Conservation (phyloP, 2,888 invertebrate species). For the Dryobota labecula region DNA sequence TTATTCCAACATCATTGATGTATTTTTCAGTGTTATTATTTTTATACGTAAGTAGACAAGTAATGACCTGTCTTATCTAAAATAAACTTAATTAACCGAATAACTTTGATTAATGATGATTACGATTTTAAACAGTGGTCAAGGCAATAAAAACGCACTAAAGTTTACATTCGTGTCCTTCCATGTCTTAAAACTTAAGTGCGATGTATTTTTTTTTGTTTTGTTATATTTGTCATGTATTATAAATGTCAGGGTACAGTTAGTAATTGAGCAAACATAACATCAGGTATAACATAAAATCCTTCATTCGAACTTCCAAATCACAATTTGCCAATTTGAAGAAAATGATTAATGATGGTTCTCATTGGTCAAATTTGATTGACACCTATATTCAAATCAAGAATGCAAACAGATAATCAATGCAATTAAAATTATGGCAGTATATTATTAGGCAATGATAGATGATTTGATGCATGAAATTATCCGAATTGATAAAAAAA, state of each 20-base stretch:
- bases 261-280: slow-evolving; percentile 15
- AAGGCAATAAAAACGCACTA: slow-evolving; percentile 6
- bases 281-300: background rate
- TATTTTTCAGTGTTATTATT: background rate
- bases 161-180: slow-evolving; percentile 13
- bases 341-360: slow-evolving; percentile 19
- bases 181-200: slow-evolving; percentile 7
- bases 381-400: slow-evolving; percentile 9
- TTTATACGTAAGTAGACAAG: background rate
- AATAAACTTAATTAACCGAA: slow-evolving; percentile 17
- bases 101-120: slow-evolving; percentile 45
- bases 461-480: slow-evolving; percentile 4
- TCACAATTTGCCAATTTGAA: slow-evolving; percentile 1
- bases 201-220: slow-evolving; percentile 9
- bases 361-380: slow-evolving; percentile 16
- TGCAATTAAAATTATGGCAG: background rate
- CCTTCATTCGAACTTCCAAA: background rate
- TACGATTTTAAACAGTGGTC: background rate
- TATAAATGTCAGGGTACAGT: slow-evolving; percentile 33
- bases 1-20: background rate
- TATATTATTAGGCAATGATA: background rate
- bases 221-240: background rate
- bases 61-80: slow-evolving; percentile 38
- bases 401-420: slow-evolving; percentile 15
- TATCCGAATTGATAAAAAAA: slow-evolving; percentile 1